Base-by-base conservation (phyloP, 2,888 invertebrate species). In the Cyrtodaria siliqua region DNA sequence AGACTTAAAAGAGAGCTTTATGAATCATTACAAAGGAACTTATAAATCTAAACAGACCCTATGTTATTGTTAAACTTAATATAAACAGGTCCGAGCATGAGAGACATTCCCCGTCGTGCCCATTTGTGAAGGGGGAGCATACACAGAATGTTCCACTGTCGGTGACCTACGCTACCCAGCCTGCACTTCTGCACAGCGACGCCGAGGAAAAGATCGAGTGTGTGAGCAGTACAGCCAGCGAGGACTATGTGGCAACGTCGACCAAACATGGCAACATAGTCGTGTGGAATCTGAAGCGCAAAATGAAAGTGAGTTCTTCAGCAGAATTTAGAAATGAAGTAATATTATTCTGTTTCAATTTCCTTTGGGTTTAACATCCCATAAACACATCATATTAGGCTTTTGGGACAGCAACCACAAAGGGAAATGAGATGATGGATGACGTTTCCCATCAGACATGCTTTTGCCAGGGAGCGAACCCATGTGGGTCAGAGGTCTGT, bases 91-190 rank as follows among this genome's bases (percentile, higher is more conserved):
- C 97, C 83, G 98, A 98, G 92, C 98, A 98, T 91, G 98, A 98
- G 93, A 95, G 98, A 2, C 98, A 98, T 92, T 97, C 98, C 3
- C 97, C 98, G 16, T 96, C 95, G 87, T 98, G 98, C 92, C 97
- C 98, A 0, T 98, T 98, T 93, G 97, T 98, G 1, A 96, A 97
- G 92, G 98, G 98, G 40, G 97, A 98, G 93, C 97, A 97, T 91
- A 98, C 98, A 14, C 97, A 97, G 93, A 98, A 98, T 93, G 98
- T 98, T 73, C 98, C 98, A 2, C 94, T 98, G 62, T 96, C 97
- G 84, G 95, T 97, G 38, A 96, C 96, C 50, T 96, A 96, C 92
- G 97, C 97, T 14, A 97, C 97, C 50, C 95, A 96, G 82, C 96
- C 97, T 55, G 97, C 97, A 1, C 93, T 95, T 16, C 93, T 94